Base-by-base conservation (phyloP, 2,797 vertebrate species). In the Gouania willdenowi region DNA sequence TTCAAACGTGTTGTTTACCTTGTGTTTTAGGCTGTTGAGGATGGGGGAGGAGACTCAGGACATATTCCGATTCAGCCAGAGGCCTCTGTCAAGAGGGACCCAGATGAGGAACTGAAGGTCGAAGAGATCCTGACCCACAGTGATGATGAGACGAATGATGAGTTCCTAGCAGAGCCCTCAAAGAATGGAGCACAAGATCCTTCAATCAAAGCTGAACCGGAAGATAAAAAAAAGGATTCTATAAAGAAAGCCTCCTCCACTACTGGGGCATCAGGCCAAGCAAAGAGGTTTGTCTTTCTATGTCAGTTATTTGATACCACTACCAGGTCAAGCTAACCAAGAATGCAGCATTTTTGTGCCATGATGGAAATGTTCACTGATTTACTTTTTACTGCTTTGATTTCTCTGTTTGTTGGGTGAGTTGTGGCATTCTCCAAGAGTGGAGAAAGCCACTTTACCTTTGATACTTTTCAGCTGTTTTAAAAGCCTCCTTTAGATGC, bases 221-320 rank as follows among this genome's bases (percentile, higher is more conserved):
- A 92, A 94, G 97, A 99, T 79, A 98, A 96, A 94, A 96, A 98
- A 86, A 98, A 97, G 92, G 96, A 98, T 90, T 92, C 93, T 93
- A 94, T 92, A 93, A 99, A 98, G 95, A 99, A 98, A 98, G 95
- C 94, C 92, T 93, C 91, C 90, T 95, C 92, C 75, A 85, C 96
- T 91, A 88, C 95, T 91, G 95, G 95, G 94, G 91, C 92, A 77
- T 92, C 94, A 91, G 94, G 95, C 95, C 96, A 96, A 97, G 96
- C 93, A 94, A 99, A 98, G 97, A 99, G 97, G 97, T 99, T 99
- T 96, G 97, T 99, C 94, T 98, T 98, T 98, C 94, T 99, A 98
- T 99, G 95, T 99, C 94, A 93, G 95, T 99, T 98, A 91, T 97
- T 98, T 98, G 93, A 92, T 97, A 91, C 94, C 91, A 89, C 88